Base-by-base conservation (phyloP, 2,113 vertebrate genomes). In the Acinonyx jubatus region DNA sequence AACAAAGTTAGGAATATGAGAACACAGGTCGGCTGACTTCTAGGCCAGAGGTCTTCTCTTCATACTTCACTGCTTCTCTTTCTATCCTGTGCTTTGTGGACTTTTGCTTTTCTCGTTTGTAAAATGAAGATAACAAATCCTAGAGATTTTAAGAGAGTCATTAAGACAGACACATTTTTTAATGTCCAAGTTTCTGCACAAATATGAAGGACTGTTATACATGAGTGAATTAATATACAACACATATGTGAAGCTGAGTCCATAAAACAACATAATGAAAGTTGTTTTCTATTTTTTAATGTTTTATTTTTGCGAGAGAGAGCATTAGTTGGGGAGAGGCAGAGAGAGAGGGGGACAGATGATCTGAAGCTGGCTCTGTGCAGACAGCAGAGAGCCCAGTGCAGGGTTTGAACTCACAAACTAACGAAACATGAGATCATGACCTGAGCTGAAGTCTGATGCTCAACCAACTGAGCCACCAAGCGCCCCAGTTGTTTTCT, bases 81-180 rank as follows among this genome's bases (percentile, higher is more conserved):
- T 96, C 36, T 88, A 38, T 19, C 16, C 9, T 33, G 48, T 96
- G 27, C 50, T 68, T 27, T 94, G 41, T 90, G 81, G 18, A 38
- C 21, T 31, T 95, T 95, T 97, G 33, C 19, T 97, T 96, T 91
- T n/a, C 38, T 95, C 21, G 45, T 88, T 66, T 91, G 41, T 87
- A 87, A 85, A 93, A 69, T 52, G 27, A 96, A 94, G 31, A 78
- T 92, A 78, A 91, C 48, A 83, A 88, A 80, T 29, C 23, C 84
- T 81, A 76, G 31, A 96, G 23, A 73, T 84, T 93, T 93, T 76
- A 6, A 71, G 63, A 91, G n/a, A 83, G 33, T 57, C 63, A 92
- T 83, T 87, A 83, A 94, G 89, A 36, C 7, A 80, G 55, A 89
- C 73, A 23, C 15, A 74, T 57, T 86, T 83, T 94, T 88, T 84